A percentile compares a stretch with the other conserved stretches of the same genome.
Evolutionary conservation across 2,113 vertebrate genomes (phyloP).

Genomic region (Oncorhynchus keta): DNA sequence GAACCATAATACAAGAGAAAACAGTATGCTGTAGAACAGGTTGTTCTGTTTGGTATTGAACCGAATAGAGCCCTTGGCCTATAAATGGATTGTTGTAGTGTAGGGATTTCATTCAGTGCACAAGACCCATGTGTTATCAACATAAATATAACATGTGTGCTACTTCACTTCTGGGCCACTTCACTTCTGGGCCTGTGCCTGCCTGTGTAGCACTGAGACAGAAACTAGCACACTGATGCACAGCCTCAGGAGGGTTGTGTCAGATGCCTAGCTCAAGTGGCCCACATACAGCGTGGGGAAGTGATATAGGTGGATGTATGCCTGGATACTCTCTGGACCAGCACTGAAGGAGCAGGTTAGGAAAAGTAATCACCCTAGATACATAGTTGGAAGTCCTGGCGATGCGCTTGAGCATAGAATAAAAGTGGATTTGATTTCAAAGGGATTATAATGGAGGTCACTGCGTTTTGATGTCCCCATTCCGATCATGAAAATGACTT

Average conservation of each 20-base stretch:
- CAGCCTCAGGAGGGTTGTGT: constrained; percentile 49
- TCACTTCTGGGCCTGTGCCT: constrained; percentile 48
- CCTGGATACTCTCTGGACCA: constrained; percentile 60
- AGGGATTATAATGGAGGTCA: constrained; percentile 72
- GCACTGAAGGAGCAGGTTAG: constrained; percentile 64
- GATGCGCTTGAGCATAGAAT: constrained; percentile 56
- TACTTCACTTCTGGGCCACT: constrained; percentile 52
- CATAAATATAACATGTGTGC: constrained; percentile 58
- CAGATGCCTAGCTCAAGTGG: constrained; percentile 62
- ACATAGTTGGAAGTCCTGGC: constrained; percentile 68
- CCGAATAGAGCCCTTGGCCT: neutral
- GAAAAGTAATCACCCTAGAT: constrained; percentile 62
- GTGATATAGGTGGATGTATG: constrained; percentile 40
- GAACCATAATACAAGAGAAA: too few relatives aligned
- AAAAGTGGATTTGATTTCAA: constrained; percentile 71
- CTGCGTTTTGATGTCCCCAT: constrained; percentile 62
- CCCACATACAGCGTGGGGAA: constrained; percentile 63
- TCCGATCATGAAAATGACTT: constrained; percentile 60
- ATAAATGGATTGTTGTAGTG: constrained; percentile 1
- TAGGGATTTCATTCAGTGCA: constrained; percentile 31
- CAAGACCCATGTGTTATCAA: constrained; percentile 39
- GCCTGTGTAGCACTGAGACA: constrained; percentile 42
- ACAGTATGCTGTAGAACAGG: neutral
- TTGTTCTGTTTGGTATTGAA: neutral
- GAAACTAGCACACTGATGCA: constrained; percentile 41